phyloP scores from a whole-genome alignment of 1,140 invertebrate genomes.

The Panagrolaimus sp. region DNA sequence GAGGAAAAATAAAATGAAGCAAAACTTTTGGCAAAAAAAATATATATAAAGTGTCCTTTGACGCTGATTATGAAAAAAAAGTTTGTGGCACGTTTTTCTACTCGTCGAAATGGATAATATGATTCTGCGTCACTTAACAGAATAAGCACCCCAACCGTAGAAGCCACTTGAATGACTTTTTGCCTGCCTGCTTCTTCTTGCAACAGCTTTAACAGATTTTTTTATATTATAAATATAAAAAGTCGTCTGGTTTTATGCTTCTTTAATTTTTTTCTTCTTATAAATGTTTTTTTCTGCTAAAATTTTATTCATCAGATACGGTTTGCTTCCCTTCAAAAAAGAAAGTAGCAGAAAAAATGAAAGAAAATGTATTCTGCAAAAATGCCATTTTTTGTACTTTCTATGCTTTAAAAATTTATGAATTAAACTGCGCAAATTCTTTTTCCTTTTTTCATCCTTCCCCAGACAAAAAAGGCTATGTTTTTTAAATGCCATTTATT shows the following conservation, averaged over 20 bases:
- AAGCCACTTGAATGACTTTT: too few species aligned
- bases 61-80: constrained; percentile 9
- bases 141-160: background rate
- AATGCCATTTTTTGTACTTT: too few species aligned
- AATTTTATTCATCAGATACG: background rate
- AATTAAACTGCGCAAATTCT: too few species aligned
- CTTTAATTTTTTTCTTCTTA: constrained; percentile 1
- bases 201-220: background rate
- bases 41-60: background rate
- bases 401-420: too few species aligned
- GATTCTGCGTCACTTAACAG: constrained; percentile 12
- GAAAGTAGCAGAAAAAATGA: too few species aligned
- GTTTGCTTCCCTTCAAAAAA: background rate
- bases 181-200: background rate
- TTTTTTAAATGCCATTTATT: background rate
- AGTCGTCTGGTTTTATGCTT: background rate
- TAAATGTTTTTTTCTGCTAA: constrained; percentile 4
- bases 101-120: constrained; percentile 10
- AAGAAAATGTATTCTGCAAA: too few species aligned
- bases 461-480: background rate
- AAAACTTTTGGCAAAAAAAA: background rate
- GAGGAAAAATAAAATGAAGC: too few species aligned
- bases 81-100: constrained; percentile 1
- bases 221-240: constrained; percentile 7
- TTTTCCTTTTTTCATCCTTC: too few species aligned